Evolutionary conservation across 2,797 vertebrate species (phyloP).

Genomic region (Parotocinclus haroldoi): DNA sequence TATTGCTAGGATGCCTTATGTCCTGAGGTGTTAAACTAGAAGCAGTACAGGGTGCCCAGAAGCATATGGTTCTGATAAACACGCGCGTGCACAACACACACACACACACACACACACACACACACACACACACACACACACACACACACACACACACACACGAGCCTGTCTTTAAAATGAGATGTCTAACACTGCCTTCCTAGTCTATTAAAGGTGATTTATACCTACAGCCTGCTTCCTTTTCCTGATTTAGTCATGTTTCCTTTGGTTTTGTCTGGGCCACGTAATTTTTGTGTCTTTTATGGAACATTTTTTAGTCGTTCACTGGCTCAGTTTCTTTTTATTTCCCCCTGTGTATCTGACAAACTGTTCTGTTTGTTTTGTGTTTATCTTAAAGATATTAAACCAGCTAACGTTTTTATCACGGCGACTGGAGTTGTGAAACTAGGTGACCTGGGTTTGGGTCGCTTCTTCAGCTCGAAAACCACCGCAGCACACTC

Average conservation of each 20-base stretch:
- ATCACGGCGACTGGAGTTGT: constrained; percentile 97
- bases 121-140: constrained; percentile 17
- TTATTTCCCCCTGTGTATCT: background rate
- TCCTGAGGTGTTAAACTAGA: constrained; percentile 60
- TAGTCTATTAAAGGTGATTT: constrained; percentile 42
- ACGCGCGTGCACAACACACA: constrained; percentile 8
- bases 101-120: constrained; percentile 8
- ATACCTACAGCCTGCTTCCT: constrained; percentile 23
- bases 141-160: constrained; percentile 1
- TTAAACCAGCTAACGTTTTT: constrained; percentile 98
- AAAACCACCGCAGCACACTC: constrained; percentile 97
- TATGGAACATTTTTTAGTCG: background rate
- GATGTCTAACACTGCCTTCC: constrained; percentile 31
- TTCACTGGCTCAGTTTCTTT: background rate
- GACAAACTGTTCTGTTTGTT: constrained; percentile 24
- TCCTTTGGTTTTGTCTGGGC: constrained; percentile 7
- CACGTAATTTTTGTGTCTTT: background rate
- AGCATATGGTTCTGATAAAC: constrained; percentile 60
- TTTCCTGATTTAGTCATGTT: constrained; percentile 25
- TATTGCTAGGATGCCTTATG: constrained; percentile 30
- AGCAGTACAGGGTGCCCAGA: constrained; percentile 62
- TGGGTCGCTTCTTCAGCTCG: constrained; percentile 97
- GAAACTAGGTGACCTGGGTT: constrained; percentile 93
- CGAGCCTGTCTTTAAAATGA: constrained; percentile 13
- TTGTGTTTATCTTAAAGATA: constrained; percentile 72